Base-by-base conservation (phyloP, 2,797 vertebrate species). In the Sitta carolinensis region DNA sequence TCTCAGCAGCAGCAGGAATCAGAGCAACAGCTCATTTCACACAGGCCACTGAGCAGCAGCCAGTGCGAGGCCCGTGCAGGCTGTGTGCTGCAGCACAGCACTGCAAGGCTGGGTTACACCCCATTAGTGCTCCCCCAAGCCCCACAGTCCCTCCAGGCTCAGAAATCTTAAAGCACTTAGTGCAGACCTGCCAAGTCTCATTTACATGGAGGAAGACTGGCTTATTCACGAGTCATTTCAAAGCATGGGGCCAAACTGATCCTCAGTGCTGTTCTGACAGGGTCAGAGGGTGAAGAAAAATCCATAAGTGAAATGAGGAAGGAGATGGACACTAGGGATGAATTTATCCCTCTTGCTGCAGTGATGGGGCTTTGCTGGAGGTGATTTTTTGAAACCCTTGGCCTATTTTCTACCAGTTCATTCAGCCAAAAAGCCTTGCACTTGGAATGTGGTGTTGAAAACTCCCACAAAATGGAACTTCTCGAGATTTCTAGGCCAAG, bases 21-120 rank as follows among this genome's bases (percentile, higher is more conserved):
- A 92, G 69, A 91, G 38, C 81, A 95, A 62, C 58, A 87, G 81
- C 79, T 92, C 79, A 69, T 94, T 95, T 74, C 73, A 69, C 58
- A 78, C 92, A 94, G 95, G 92, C 94, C 94, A 94, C 76, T 84
- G 89, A 95, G 59, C 95, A 96, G 89, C 84, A 92, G 79, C n/a
- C 64, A 89, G 81, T 2, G 0, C 0, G 1, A 77, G 51, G 75
- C n/a, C 73, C 19, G 11, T 27, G 84, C 78, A 89, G 84, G 36
- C 69, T 77, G 12, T 16, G 84, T 16, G 40, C 64, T 45, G 74
- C 87, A 94, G 87, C 81, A 76, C 80, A 93, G 82, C 5, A 26
- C 77, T 26, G 80, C 22, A 86, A 34, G 81, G 91, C 70, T 61
- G 81, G 58, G 83, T 76, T 94, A 89, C 90, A 95, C 69, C 91